Percentiles rank a stretch among this genome's conserved stretches.
phyloP scores from a whole-genome alignment of 2,797 vertebrate species.

The Malacoraja senta region DNA sequence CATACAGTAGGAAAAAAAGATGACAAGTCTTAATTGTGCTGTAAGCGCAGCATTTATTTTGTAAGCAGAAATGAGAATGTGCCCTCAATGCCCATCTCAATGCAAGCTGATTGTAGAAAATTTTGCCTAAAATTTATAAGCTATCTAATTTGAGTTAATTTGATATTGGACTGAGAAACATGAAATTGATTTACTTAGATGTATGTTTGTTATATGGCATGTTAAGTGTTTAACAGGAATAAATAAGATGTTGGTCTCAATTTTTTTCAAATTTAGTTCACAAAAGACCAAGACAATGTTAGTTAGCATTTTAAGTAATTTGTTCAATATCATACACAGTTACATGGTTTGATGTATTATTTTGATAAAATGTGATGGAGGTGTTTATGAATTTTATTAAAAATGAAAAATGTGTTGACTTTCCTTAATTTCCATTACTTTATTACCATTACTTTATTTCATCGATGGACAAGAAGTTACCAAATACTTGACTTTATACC shows the following conservation, averaged over 20 bases:
- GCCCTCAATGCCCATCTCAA: neutral
- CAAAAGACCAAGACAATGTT: slow-evolving; percentile 15
- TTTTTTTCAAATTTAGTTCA: slow-evolving; percentile 19
- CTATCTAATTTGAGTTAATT: neutral
- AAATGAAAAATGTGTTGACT: neutral
- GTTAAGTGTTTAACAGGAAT: slow-evolving; percentile 17
- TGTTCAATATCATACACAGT: slow-evolving; percentile 16
- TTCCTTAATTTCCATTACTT: neutral
- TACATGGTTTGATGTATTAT: slow-evolving; percentile 2
- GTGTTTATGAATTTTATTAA: slow-evolving; percentile 33
- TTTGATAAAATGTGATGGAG: slow-evolving; percentile 19
- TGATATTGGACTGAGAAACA: neutral
- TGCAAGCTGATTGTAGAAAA: neutral
- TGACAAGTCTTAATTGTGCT: neutral
- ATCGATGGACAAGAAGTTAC: neutral
- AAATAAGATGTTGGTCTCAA: slow-evolving; percentile 2
- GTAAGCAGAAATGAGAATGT: neutral
- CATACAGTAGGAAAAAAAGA: neutral
- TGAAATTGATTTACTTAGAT: neutral
- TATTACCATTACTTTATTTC: neutral
- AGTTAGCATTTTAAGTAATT: neutral
- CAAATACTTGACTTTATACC: neutral
- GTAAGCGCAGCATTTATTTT: neutral
- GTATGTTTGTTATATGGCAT: neutral
- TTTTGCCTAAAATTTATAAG: neutral